A percentile compares a stretch with the other conserved stretches of the same genome.
Conservation (phyloP, 2,113 vertebrate genomes). For the Cottus gobio region DNA sequence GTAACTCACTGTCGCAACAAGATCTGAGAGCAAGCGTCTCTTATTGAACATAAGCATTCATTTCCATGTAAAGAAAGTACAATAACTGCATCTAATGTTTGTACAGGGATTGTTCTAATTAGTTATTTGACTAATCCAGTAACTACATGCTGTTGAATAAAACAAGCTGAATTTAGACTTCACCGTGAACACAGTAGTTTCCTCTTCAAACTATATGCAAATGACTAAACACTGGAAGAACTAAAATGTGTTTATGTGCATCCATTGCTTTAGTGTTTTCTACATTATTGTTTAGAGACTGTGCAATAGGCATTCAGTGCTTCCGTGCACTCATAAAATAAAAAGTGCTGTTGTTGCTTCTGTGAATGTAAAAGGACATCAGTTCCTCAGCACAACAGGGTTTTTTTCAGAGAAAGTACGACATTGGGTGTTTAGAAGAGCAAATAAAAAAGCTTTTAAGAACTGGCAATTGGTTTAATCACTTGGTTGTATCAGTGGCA, state of each 20-base stretch:
- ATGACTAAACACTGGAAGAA: background rate
- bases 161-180: background rate
- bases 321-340: background rate
- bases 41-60: background rate
- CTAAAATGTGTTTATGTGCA: background rate
- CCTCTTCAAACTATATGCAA: background rate
- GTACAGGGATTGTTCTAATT: background rate
- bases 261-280: background rate
- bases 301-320: background rate
- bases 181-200: background rate
- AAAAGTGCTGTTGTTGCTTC: conserved; percentile 13
- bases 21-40: background rate
- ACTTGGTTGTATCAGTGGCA: background rate
- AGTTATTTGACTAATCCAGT: background rate
- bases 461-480: background rate
- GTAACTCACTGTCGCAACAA: background rate
- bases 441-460: conserved; percentile 2
- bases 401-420: background rate
- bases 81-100: background rate
- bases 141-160: background rate
- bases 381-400: background rate
- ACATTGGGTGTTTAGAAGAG: background rate
- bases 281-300: background rate
- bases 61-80: background rate
- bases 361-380: background rate